Percentiles rank a stretch among this genome's conserved stretches.
These are phyloP conservation scores for Maconellicoccus hirsutus DNA, from an alignment of 1,140 invertebrate species.

Conservation along the genomic window DNA sequence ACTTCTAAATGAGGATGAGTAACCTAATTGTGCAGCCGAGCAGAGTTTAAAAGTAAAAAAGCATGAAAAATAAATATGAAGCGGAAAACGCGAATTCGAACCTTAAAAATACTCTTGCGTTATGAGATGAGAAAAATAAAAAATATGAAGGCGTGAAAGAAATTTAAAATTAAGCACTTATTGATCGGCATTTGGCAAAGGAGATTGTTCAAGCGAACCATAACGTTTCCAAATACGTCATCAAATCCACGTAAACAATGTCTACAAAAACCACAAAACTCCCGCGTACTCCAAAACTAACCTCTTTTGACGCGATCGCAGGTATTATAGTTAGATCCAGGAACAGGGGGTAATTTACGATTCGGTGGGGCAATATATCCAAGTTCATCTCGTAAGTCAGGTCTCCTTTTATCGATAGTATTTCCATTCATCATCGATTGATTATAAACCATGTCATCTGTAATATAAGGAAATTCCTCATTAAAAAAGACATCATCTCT, in stretches of 20 bases:
- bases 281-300: constrained; percentile 42
- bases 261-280: too few relatives aligned
- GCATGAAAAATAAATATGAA: constrained; percentile 26
- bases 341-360: constrained; percentile 77
- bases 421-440: constrained; percentile 59
- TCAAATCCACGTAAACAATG: too few relatives aligned
- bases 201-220: too few relatives aligned
- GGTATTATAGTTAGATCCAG: constrained; percentile 83
- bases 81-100: constrained; percentile 18
- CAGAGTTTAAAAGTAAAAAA: constrained; percentile 27
- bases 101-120: not conserved
- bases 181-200: too few relatives aligned
- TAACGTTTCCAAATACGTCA: too few relatives aligned
- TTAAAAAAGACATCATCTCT: too few relatives aligned
- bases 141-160: constrained; percentile 24
- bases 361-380: constrained; percentile 87
- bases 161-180: constrained; percentile 17
- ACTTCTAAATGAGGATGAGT: constrained; percentile 30
- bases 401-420: constrained; percentile 70
- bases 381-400: constrained; percentile 72
- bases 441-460: constrained; percentile 82
- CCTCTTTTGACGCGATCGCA: constrained; percentile 86
- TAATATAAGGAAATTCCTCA: constrained; percentile 29
- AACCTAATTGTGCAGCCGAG: constrained; percentile 27
- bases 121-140: constrained; percentile 23